phyloP scores from a whole-genome alignment of 2,797 vertebrate genomes.

The Sebastes minor region DNA sequence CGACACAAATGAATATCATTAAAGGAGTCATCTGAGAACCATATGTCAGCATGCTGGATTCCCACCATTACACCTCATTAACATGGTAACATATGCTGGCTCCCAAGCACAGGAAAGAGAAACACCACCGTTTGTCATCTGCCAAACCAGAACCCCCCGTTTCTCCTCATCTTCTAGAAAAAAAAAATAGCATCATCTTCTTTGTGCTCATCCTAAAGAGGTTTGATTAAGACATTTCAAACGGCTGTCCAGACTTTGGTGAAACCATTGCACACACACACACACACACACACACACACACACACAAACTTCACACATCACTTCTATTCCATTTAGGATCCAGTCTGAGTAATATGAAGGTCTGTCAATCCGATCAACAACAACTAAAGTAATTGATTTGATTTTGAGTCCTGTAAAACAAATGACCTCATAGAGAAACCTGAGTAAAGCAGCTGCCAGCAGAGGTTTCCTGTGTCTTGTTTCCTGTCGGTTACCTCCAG shows the following conservation, averaged over 20 bases:
- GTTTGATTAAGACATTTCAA: background rate
- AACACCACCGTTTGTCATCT: constrained; percentile 76
- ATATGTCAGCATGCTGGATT: constrained; percentile 83
- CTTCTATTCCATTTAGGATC: background rate
- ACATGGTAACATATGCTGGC: constrained; percentile 83
- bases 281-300: background rate
- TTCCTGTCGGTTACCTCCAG: no score
- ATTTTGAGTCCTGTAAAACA: background rate
- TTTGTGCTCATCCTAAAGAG: background rate
- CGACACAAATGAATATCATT: constrained; percentile 81
- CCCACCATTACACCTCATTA: constrained; percentile 85
- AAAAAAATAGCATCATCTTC: background rate
- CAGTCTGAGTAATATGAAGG: background rate
- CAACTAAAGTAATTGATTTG: background rate
- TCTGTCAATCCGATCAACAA: background rate
- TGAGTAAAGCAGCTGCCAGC: background rate
- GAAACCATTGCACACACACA: background rate
- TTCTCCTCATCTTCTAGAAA: constrained; percentile 69
- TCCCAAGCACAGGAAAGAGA: constrained; percentile 78
- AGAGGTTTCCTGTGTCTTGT: no score
- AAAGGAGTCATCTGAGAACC: constrained; percentile 82
- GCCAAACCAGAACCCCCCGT: constrained; percentile 63
- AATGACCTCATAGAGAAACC: constrained; percentile 11
- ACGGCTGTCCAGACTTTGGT: background rate
- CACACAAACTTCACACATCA: background rate